Evolutionary conservation across 1,140 invertebrate genomes (phyloP), one percentile per base, ranked within the genome.

Genomic region (Lanistes nyassanus): DNA sequence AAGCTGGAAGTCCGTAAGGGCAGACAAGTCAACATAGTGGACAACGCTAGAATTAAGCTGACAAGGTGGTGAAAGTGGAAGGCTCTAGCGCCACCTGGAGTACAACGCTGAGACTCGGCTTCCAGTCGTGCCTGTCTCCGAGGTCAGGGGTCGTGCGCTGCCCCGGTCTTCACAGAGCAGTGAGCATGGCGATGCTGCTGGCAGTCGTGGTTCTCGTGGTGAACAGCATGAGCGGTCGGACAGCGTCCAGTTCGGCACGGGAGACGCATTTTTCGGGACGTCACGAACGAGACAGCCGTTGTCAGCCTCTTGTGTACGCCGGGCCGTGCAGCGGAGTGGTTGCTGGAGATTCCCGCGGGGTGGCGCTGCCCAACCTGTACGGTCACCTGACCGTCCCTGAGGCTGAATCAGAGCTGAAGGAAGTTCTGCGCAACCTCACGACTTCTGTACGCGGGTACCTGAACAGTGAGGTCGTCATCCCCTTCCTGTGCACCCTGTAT

Each of bases 341-440:
- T 37, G 53, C 56, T 42, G 37, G 70, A 58, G 34, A 23, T 47
- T 16, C 42, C 2, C 70, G 56, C 3, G 70, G 70, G 2, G 56
- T 72, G 34, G 60, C 36, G 55, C 70, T 72, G 55, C 70, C 70
- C 55, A 72, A 72, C 55, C 70, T 72, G 3, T 72, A 72, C n/a
- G 70, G 70, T 19, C 70, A 72, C 21, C 36, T 60, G 21, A 72
- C 70, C 3, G 55, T 72, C 51, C 37, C 31, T 7, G 34, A 72
- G 34, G 70, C 70, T 34, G 21, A 60, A 23, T 6, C 55, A 3
- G 55, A 72, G 70, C 53, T 72, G 42, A 21, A 31, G 9, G n/a
- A 13, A 2, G 55, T 72, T 29, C 55, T 60, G 55, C 31, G 26
- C 5, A 56, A 55, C 16, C 34, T 72, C 21, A 31, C 70, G 13